A percentile compares a stretch with the other conserved stretches of the same genome.
These are phyloP conservation scores for Buphagus erythrorhynchus DNA, from an alignment of 2,797 vertebrate genomes.

Conservation along the genomic window DNA sequence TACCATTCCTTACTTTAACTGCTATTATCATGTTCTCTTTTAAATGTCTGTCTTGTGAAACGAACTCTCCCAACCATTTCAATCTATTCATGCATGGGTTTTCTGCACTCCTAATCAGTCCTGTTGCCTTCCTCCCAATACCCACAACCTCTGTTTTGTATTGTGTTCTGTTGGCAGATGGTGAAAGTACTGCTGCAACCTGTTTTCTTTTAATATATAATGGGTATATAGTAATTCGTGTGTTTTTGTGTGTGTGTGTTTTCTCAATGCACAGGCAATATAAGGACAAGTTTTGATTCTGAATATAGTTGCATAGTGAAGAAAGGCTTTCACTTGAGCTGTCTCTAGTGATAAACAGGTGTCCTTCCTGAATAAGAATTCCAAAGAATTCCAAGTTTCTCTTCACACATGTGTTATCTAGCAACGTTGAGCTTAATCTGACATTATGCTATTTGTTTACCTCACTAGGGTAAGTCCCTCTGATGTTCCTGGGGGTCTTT, in stretches of 20 bases:
- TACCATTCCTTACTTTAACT: not conserved
- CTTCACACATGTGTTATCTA: not conserved
- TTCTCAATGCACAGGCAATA: not conserved
- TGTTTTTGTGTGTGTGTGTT: not conserved
- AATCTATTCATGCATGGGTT: not conserved
- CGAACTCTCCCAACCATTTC: not conserved
- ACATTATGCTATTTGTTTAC: not conserved
- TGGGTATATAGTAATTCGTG: not conserved
- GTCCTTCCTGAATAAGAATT: not conserved
- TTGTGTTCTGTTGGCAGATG: not conserved
- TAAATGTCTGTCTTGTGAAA: not conserved
- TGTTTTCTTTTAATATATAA: not conserved
- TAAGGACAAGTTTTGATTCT: not conserved
- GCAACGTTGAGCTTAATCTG: rapidly evolving
- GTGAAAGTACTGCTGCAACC: not conserved
- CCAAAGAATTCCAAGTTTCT: not conserved
- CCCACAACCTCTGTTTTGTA: not conserved
- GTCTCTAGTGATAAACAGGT: not conserved
- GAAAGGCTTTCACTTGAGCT: not conserved
- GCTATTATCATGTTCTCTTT: not conserved
- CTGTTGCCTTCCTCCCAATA: not conserved
- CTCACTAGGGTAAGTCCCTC: not conserved
- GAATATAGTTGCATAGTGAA: not conserved
- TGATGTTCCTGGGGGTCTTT: not conserved
- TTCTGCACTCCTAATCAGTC: not conserved